Base-by-base conservation (phyloP, 2,113 vertebrate species). In the Syngnathoides biaculeatus region DNA sequence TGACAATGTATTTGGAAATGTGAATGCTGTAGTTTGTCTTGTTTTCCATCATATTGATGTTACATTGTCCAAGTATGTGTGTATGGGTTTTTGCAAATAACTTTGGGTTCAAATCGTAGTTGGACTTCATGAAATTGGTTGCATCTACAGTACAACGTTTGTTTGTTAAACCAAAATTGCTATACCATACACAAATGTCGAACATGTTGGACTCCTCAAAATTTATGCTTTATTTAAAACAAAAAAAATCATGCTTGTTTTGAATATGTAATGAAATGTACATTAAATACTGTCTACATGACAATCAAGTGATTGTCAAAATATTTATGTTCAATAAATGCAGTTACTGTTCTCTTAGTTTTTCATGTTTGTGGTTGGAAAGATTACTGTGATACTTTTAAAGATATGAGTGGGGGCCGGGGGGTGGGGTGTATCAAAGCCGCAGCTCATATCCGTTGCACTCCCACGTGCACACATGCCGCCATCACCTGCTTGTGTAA, bases 381-480 rank as follows among this genome's bases (percentile, higher is more conserved):
- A 75, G 26, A 13, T 24, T 0, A 39, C 38, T 10, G 53, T 30
- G 38, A 59, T 47, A 59, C 20, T 26, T 58, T 4, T 39, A 3
- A 56, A 22, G 69, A 75, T 53, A 40, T 24, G 63, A 22, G 35
- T n/a, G 3, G 47, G 5, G 39, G 40, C 8, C n/a, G n/a, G n/a
- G n/a, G n/a, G n/a, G n/a, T n/a, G n/a, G n/a, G 58, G 8, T 19
- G 60, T 47, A 57, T 59, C 52, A 53, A 80, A 87, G 40, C 79
- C 79, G 0, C 86, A 78, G 56, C 52, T 65, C 77, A 76, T 68
- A 73, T 80, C 75, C 64, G 67, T 12, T 66, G 40, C 24, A n/a
- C 50, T 26, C 26, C 53, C 15, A 0, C 35, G 35, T 39, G 22
- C 67, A n/a, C 55, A 42, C 30, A 52, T 17, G 5, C 14, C 47